Percentiles rank a stretch among this genome's conserved stretches.
phyloP scores from a whole-genome alignment of 1,140 invertebrate genomes.

The Drosophila simulans region DNA sequence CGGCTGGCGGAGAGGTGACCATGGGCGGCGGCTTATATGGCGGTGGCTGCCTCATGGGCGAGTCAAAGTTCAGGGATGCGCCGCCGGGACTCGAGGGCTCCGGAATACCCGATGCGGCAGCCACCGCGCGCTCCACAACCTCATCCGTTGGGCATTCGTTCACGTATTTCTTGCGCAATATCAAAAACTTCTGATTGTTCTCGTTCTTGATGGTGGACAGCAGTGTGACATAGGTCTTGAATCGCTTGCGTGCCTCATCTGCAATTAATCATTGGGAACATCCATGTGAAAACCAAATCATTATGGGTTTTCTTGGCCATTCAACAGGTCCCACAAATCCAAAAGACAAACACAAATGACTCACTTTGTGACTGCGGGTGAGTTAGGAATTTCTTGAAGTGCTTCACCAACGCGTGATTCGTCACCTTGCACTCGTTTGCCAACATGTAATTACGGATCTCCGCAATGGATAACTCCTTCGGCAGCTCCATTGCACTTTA shows the following conservation, averaged over 20 bases:
- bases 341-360: constrained; percentile 50
- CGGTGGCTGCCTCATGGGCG: constrained; percentile 81
- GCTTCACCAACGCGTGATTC: constrained; percentile 94
- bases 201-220: constrained; percentile 93
- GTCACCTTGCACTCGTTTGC: constrained; percentile 93
- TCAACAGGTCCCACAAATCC: constrained; percentile 55
- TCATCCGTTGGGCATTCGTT: constrained; percentile 85
- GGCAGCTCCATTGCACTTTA: constrained; percentile 88
- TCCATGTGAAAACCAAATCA: constrained; percentile 7
- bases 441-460: constrained; percentile 93
- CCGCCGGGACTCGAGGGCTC: constrained; percentile 68
- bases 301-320: background rate
- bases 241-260: constrained; percentile 91
- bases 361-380: constrained; percentile 85
- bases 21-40: constrained; percentile 89
- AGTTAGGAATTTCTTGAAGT: constrained; percentile 94
- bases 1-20: constrained; percentile 66
- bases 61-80: constrained; percentile 66
- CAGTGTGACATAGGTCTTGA: constrained; percentile 96
- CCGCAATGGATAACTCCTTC: constrained; percentile 91
- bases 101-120: constrained; percentile 62
- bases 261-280: constrained; percentile 18
- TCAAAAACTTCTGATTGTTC: constrained; percentile 93
- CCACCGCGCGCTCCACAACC: constrained; percentile 83
- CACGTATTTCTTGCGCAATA: constrained; percentile 91